These are phyloP conservation scores for Orthonyx spaldingii DNA, from an alignment of 2,113 vertebrate genomes.

Conservation along the genomic window DNA sequence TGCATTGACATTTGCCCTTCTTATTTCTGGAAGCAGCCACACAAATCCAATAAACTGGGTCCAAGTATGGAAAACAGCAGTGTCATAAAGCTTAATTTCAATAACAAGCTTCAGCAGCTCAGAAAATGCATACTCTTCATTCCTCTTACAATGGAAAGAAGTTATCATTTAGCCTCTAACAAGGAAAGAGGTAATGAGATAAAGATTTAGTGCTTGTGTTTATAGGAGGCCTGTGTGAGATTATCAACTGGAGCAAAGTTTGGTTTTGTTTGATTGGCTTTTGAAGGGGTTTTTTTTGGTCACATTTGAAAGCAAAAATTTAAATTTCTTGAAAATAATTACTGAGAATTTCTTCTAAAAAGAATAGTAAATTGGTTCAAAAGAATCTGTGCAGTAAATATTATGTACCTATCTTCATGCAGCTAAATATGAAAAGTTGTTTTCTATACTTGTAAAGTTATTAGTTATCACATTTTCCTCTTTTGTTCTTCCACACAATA, in stretches of 20 bases:
- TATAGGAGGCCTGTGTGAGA: background rate
- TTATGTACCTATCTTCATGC: background rate
- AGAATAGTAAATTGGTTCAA: background rate
- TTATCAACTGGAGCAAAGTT: constrained; percentile 6
- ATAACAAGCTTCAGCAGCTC: constrained; percentile 80
- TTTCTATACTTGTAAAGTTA: background rate
- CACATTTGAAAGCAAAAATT: background rate
- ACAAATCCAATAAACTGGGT: constrained; percentile 52
- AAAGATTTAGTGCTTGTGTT: constrained; percentile 59
- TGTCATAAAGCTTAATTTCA: constrained; percentile 84
- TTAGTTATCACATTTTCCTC: background rate
- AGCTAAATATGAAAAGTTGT: background rate
- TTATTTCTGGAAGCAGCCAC: constrained; percentile 61
- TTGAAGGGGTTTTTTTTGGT: background rate
- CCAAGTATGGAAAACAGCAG: constrained; percentile 64
- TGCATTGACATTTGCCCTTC: constrained; percentile 63
- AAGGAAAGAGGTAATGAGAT: constrained; percentile 66
- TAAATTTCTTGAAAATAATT: background rate
- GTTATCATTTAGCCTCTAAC: constrained; percentile 65
- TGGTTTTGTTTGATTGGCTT: background rate
- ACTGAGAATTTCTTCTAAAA: background rate
- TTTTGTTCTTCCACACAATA: background rate
- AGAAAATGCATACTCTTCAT: constrained; percentile 75
- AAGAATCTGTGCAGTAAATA: background rate
- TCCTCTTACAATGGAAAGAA: constrained; percentile 64